phyloP scores from a whole-genome alignment of 2,113 vertebrate species.

The Brevimyrus niger region DNA sequence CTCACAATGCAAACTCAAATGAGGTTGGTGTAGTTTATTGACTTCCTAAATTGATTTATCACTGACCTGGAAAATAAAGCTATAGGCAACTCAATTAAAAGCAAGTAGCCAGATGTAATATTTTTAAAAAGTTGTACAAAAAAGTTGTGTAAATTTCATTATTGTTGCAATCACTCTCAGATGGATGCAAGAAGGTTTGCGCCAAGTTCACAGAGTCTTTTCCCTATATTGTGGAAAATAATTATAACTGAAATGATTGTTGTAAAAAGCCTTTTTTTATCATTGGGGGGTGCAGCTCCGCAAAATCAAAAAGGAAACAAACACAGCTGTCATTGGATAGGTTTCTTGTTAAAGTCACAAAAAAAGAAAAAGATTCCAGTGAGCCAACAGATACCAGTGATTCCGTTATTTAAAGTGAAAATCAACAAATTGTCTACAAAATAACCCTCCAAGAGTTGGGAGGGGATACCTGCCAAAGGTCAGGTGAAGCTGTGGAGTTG shows the following conservation, averaged over 20 bases:
- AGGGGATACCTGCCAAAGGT: neutral
- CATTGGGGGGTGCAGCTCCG: neutral
- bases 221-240: neutral
- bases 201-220: neutral
- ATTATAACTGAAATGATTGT: neutral
- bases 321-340: too few species aligned
- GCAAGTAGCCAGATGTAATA: neutral
- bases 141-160: neutral
- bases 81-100: neutral
- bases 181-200: neutral
- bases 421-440: too few species aligned
- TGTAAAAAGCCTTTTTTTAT: neutral
- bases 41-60: neutral
- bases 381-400: too few species aligned
- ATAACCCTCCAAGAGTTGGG: neutral
- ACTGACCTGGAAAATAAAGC: neutral
- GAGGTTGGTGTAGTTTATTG: neutral
- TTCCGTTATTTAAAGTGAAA: too few species aligned
- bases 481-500: neutral
- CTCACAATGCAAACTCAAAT: neutral
- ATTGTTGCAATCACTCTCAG: neutral
- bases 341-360: too few species aligned
- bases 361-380: too few species aligned
- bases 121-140: neutral
- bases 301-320: too few species aligned